Conservation (phyloP, 1,140 invertebrate species). For the Diplogasteroides magnus region DNA sequence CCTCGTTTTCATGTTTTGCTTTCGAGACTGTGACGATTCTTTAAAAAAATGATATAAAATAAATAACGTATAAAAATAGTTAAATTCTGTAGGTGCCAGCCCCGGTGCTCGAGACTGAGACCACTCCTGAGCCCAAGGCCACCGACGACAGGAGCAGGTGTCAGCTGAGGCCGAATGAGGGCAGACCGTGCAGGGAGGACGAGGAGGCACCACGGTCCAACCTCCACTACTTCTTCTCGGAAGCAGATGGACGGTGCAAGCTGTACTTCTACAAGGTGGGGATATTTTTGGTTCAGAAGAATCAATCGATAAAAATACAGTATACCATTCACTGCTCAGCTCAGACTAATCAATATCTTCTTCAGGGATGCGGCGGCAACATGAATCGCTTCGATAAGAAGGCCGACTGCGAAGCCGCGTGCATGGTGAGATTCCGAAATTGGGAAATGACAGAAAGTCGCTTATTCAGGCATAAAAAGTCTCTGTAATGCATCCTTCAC, state of each 20-base stretch:
- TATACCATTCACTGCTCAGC: too few species aligned
- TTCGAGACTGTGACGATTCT: conserved; percentile 13
- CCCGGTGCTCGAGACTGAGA: background rate
- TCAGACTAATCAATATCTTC: background rate
- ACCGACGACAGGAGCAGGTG: conserved; percentile 20
- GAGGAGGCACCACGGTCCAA: conserved; percentile 30
- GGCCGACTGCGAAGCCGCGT: conserved; percentile 32
- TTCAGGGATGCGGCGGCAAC: conserved; percentile 46
- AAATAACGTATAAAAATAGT: too few species aligned
- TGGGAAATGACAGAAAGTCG: too few species aligned
- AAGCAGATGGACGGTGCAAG: conserved; percentile 28
- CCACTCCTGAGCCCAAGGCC: background rate
- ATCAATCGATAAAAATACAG: background rate
- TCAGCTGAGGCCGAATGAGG: conserved; percentile 31
- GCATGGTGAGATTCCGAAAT: conserved; percentile 5
- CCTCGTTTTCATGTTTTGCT: too few species aligned
- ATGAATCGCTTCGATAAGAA: conserved; percentile 36
- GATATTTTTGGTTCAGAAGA: background rate
- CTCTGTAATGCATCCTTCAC: background rate
- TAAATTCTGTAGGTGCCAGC: background rate
- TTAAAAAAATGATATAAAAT: too few species aligned
- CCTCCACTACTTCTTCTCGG: conserved; percentile 35
- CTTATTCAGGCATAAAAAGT: too few species aligned
- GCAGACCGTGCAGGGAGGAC: conserved; percentile 29
- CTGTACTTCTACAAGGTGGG: conserved; percentile 29